Conservation (phyloP, 2,888 invertebrate genomes). For the Trissoscelio sp. region DNA sequence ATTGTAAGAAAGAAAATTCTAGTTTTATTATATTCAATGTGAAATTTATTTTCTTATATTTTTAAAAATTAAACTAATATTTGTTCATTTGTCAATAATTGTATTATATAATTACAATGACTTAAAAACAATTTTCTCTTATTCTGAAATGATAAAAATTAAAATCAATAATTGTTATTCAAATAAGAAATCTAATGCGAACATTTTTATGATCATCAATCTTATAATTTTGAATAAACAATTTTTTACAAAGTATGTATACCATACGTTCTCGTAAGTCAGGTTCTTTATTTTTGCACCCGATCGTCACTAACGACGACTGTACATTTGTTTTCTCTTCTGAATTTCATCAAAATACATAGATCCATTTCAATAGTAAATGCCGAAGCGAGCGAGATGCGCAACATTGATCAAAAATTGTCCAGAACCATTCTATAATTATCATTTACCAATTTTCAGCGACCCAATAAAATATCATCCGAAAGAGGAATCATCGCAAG, state of each 20-base stretch:
- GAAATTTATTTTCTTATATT: background rate
- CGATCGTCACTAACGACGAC: slow-evolving; percentile 29
- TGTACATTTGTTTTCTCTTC: slow-evolving; percentile 21
- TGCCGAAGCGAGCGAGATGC: slow-evolving; percentile 46
- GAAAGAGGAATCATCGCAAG: slow-evolving; percentile 1
- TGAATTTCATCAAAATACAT: slow-evolving; percentile 40
- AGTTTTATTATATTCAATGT: background rate
- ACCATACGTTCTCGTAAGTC: slow-evolving; percentile 30
- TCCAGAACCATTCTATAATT: slow-evolving; percentile 2
- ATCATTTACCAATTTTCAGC: background rate
- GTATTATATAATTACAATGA: too few species aligned
- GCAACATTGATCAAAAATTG: slow-evolving; percentile 30
- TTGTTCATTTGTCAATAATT: too few species aligned
- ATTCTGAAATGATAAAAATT: too few species aligned
- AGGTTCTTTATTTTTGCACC: slow-evolving; percentile 60
- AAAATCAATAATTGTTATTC: too few species aligned
- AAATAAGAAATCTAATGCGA: too few species aligned
- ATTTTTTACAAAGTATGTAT: slow-evolving; percentile 56
- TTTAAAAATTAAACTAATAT: too few species aligned
- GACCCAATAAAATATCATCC: background rate
- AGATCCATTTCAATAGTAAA: slow-evolving; percentile 34
- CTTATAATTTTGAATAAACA: background rate
- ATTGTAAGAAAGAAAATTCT: background rate
- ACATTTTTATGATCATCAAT: too few species aligned
- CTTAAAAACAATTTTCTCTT: too few species aligned